Conservation (phyloP, 1,140 invertebrate species). For the Drosophila lowei region DNA sequence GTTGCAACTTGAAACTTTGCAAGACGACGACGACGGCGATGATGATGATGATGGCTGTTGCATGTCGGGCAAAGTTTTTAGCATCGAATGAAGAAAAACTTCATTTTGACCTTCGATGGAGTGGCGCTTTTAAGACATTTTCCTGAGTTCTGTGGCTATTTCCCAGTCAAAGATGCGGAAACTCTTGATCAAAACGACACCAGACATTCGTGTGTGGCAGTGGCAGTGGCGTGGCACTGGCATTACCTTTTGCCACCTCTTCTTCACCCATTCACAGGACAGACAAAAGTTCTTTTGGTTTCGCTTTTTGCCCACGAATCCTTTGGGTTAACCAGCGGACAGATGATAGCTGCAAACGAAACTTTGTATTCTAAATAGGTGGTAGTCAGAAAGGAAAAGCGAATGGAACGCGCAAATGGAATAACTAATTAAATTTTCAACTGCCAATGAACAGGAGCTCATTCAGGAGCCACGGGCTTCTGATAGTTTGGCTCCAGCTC, state of each 20-base stretch:
- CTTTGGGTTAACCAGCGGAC: slow-evolving; percentile 23
- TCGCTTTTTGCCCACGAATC: slow-evolving; percentile 22
- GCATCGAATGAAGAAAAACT: not conserved
- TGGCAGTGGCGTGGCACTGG: slow-evolving; percentile 11
- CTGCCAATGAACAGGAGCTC: slow-evolving; percentile 69
- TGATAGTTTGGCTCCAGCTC: slow-evolving; percentile 32
- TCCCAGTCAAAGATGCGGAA: slow-evolving; percentile 35
- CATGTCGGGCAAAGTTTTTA: slow-evolving; percentile 42
- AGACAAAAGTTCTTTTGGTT: slow-evolving; percentile 4
- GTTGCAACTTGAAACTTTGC: slow-evolving; percentile 49
- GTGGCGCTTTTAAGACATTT: slow-evolving; percentile 7
- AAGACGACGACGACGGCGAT: no score
- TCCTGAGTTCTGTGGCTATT: slow-evolving; percentile 16
- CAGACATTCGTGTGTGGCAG: slow-evolving; percentile 18
- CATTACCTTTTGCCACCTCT: not conserved
- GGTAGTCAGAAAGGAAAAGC: slow-evolving; percentile 26
- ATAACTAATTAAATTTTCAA: slow-evolving; percentile 79
- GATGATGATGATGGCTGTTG: slow-evolving; percentile 25
- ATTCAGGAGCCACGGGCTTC: slow-evolving; percentile 14
- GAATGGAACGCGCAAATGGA: slow-evolving; percentile 64
- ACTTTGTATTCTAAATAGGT: slow-evolving; percentile 12
- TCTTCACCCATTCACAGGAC: slow-evolving; percentile 2
- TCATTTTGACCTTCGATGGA: slow-evolving; percentile 6
- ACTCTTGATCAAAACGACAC: slow-evolving; percentile 28
- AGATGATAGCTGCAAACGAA: slow-evolving; percentile 5